These are phyloP conservation scores for Psittacula echo DNA, from an alignment of 2,797 vertebrate genomes.

Conservation along the genomic window DNA sequence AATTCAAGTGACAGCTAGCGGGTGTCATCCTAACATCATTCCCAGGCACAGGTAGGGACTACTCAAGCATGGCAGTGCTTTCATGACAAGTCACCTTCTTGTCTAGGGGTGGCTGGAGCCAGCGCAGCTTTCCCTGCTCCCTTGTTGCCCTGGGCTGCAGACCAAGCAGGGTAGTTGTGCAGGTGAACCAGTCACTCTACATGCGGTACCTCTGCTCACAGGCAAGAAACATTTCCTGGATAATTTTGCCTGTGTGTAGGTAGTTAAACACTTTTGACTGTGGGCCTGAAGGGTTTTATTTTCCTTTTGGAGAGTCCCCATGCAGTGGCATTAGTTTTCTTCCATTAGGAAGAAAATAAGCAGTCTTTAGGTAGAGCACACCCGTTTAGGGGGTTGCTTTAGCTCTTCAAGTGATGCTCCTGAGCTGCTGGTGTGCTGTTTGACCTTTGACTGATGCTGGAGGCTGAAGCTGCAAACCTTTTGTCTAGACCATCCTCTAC, in stretches of 20 bases:
- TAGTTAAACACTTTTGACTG: background rate
- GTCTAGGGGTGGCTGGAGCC: background rate
- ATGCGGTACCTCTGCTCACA: accelerated
- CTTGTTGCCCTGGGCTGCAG: background rate
- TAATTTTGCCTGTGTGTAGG: background rate
- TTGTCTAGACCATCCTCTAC: background rate
- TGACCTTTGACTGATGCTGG: background rate
- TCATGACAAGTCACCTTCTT: background rate
- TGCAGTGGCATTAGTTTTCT: background rate
- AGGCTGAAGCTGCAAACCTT: background rate
- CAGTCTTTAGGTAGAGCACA: background rate
- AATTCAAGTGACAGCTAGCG: background rate
- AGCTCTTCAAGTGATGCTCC: background rate
- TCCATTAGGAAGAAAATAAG: background rate
- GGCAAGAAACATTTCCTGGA: background rate
- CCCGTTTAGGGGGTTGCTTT: background rate
- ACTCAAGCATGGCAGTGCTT: background rate
- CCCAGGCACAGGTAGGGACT: background rate
- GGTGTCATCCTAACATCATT: background rate
- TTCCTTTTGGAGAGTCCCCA: background rate
- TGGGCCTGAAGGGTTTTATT: background rate
- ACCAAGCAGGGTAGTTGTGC: background rate
- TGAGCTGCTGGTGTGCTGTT: background rate
- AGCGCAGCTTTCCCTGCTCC: background rate
- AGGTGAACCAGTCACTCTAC: accelerated